These are phyloP conservation scores for Onchidella celtica DNA, from an alignment of 2,888 invertebrate species.

Conservation along the genomic window DNA sequence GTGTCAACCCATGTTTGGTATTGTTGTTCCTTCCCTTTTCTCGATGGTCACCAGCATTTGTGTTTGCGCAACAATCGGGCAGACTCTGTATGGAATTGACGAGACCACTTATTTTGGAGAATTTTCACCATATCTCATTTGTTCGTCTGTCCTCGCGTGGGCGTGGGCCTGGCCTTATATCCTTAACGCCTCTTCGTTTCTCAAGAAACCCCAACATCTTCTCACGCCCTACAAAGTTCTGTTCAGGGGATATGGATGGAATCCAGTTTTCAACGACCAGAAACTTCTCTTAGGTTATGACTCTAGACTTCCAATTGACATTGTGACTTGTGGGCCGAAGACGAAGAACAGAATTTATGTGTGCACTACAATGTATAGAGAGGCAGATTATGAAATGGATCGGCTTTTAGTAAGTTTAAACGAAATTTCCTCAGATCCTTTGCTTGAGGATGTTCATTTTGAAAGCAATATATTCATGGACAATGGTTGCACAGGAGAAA, in stretches of 20 bases:
- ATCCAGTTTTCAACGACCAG: slow-evolving; percentile 60
- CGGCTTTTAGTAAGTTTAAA: slow-evolving; percentile 63
- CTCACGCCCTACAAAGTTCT: slow-evolving; percentile 59
- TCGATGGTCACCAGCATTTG: slow-evolving; percentile 58
- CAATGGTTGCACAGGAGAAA: slow-evolving; percentile 63
- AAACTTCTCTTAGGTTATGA: slow-evolving; percentile 58
- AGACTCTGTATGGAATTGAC: slow-evolving; percentile 49
- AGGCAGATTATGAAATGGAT: slow-evolving; percentile 72
- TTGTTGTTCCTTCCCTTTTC: slow-evolving; percentile 59
- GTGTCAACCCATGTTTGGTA: slow-evolving; percentile 58
- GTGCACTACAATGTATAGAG: slow-evolving; percentile 74
- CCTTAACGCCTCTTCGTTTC: slow-evolving; percentile 44
- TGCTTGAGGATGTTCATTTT: slow-evolving; percentile 58
- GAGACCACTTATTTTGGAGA: slow-evolving; percentile 57
- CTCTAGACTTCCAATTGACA: slow-evolving; percentile 25
- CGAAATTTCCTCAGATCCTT: slow-evolving; percentile 58
- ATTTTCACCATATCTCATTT: slow-evolving; percentile 47
- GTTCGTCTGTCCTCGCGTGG: slow-evolving; percentile 51
- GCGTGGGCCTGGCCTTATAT: slow-evolving; percentile 59
- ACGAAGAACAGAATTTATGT: slow-evolving; percentile 60
- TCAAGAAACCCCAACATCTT: slow-evolving; percentile 50
- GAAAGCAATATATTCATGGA: slow-evolving; percentile 72
- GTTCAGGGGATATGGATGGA: slow-evolving; percentile 59
- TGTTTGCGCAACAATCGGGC: slow-evolving; percentile 49
- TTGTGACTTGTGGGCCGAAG: slow-evolving; percentile 51